Percentiles rank a stretch among this genome's conserved stretches.
phyloP scores from a whole-genome alignment of 2,113 vertebrate genomes.

The Sitta europaea region DNA sequence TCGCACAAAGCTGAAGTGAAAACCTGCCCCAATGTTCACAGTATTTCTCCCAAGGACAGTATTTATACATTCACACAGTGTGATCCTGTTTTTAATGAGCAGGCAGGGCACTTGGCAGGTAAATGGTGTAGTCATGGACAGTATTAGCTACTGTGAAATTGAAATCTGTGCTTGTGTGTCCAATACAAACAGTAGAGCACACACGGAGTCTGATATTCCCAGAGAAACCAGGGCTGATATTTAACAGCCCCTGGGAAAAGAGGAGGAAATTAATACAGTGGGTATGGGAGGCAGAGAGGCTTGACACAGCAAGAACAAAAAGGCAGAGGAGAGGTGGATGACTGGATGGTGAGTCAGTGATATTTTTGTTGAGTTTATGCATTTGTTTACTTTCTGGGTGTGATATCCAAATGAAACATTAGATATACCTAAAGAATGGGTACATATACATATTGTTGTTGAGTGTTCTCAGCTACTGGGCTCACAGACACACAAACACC shows the following conservation, averaged over 20 bases:
- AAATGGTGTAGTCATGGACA: background rate
- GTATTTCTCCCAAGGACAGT: background rate
- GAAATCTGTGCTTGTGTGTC: background rate
- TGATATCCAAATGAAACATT: constrained; percentile 35
- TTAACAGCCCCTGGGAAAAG: background rate
- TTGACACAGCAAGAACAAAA: background rate
- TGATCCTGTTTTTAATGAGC: constrained; percentile 6
- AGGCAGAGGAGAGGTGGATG: constrained; percentile 13
- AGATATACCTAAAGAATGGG: constrained; percentile 28
- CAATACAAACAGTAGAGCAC: background rate
- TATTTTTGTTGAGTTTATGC: constrained; percentile 41
- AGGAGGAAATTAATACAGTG: background rate
- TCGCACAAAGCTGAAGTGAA: background rate
- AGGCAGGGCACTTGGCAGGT: constrained; percentile 25
- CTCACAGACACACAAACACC: background rate
- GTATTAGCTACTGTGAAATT: constrained; percentile 6
- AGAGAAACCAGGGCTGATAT: background rate
- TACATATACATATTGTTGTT: background rate
- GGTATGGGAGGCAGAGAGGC: background rate
- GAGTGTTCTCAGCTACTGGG: background rate
- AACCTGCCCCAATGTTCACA: background rate
- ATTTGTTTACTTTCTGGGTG: constrained; percentile 54
- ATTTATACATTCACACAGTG: background rate
- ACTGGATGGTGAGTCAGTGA: constrained; percentile 29
- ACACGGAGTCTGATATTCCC: background rate